phyloP scores from a whole-genome alignment of 2,113 vertebrate species.

The Phycodurus eques region DNA sequence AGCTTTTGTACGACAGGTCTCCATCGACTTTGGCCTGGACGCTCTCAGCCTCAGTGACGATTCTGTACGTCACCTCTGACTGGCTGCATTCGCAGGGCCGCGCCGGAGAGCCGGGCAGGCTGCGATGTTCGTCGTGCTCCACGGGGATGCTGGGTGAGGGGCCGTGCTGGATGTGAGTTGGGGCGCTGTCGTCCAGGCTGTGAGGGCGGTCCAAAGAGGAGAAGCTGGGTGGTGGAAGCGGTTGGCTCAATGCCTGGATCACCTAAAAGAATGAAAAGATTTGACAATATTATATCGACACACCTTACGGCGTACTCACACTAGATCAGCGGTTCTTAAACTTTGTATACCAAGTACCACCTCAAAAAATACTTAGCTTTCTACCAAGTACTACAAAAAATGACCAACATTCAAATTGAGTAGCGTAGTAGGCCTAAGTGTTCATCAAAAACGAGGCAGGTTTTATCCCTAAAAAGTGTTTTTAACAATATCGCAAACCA shows the following conservation, averaged over 20 bases:
- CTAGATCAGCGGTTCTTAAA: no score
- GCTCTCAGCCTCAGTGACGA: not conserved
- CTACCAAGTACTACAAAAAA: no score
- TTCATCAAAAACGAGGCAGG: no score
- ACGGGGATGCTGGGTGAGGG: slow-evolving; percentile 41
- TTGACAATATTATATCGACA: no score
- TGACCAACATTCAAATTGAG: no score
- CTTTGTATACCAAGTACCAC: no score
- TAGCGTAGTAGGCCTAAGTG: no score
- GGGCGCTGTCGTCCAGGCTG: slow-evolving; percentile 44
- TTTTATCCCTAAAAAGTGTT: not conserved
- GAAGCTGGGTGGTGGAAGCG: slow-evolving; percentile 40
- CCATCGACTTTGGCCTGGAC: not conserved
- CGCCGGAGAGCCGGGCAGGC: not conserved
- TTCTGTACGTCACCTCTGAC: slow-evolving; percentile 71
- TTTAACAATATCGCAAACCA: not conserved
- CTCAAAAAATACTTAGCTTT: not conserved
- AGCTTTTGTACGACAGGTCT: slow-evolving; percentile 49
- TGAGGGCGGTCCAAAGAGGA: slow-evolving; percentile 56
- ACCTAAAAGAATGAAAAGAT: slow-evolving; percentile 49
- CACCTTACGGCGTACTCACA: no score
- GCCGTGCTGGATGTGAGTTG: slow-evolving; percentile 10
- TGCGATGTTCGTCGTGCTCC: slow-evolving; percentile 68
- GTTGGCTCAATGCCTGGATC: slow-evolving; percentile 45
- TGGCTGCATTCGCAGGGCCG: slow-evolving; percentile 60